Conservation (phyloP, 2,797 vertebrate genomes). For the Artibeus lituratus region DNA sequence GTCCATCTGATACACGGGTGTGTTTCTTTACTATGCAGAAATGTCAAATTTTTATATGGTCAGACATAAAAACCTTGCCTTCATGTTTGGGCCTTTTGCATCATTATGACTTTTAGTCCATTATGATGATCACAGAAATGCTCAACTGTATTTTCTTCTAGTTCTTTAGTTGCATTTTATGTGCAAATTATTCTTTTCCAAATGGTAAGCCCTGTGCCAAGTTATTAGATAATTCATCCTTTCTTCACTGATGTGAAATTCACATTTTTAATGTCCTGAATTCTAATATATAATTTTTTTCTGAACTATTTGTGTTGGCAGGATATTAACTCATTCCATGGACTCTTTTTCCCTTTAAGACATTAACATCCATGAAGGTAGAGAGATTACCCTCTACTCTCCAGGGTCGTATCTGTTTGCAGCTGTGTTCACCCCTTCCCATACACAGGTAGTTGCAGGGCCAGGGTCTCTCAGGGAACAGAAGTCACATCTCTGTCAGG, state of each 20-base stretch:
- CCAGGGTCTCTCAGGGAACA: neutral
- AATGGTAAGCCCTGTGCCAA: neutral
- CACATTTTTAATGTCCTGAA: neutral
- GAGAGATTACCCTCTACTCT: neutral
- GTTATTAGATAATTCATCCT: neutral
- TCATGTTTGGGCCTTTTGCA: neutral
- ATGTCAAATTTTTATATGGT: neutral
- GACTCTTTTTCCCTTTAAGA: neutral
- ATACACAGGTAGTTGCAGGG: neutral
- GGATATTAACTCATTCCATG: slow-evolving; percentile 8
- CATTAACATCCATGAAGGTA: neutral
- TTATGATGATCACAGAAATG: neutral
- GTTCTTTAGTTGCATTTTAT: neutral
- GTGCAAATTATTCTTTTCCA: neutral
- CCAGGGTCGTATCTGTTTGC: neutral
- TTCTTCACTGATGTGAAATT: neutral
- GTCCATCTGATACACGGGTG: neutral
- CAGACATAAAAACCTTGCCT: neutral
- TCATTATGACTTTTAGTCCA: neutral
- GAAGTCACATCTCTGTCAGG: neutral
- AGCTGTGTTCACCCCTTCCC: neutral
- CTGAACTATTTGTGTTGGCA: neutral
- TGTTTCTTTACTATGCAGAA: neutral
- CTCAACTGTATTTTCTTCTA: neutral
- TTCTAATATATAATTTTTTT: neutral